Base-by-base conservation (phyloP, 2,113 vertebrate genomes). In the Phalacrocorax brasilianus region DNA sequence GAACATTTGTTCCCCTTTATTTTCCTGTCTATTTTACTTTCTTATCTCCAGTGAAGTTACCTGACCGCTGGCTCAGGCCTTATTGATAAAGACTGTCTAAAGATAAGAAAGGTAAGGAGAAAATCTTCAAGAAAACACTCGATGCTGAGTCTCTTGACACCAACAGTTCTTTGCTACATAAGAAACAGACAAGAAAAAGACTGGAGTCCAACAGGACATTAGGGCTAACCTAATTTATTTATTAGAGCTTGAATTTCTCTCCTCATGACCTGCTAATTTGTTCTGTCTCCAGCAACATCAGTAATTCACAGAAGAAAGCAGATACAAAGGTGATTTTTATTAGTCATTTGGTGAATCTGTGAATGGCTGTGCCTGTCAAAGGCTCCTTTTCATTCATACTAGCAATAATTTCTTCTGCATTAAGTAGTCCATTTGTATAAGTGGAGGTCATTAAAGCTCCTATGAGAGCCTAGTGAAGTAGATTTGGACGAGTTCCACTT, bases 361-460 rank as follows among this genome's bases (percentile, higher is more conserved):
- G 91, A 95, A 91, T 88, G 80, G 66, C 20, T 95, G 56, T 94
- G 88, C 55, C 62, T 90, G 73, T 96, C 63, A 91, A 96, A 94
- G 52, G 52, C 66, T 95, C 58, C 66, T 82, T 93, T 97, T 92
- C 68, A 83, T 97, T 97, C 79, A 94, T 77, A 49, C 35, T 16
- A 74, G 28, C 76, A 96, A 73, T 88, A 79, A 79, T 95, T 81
- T 93, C 61, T 92, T 95, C 66, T 91, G 66, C 89, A 95, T 74
- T 87, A 92, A 93, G 75, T 35, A 97, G 83, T 59, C 83, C 56
- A 83, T 95, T 93, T 95, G 84, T 95, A 76, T 83, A 85, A 96
- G 58, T 56, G 49, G 84, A 72, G 45, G 67, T 94, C 91, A 91
- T 97, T 97, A 97, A 93, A 89, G 49, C 40, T 96, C 81, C n/a